A percentile compares a stretch with the other conserved stretches of the same genome.
Conservation (phyloP, 2,797 vertebrate genomes). For the Hypotaenidia okinawae region DNA sequence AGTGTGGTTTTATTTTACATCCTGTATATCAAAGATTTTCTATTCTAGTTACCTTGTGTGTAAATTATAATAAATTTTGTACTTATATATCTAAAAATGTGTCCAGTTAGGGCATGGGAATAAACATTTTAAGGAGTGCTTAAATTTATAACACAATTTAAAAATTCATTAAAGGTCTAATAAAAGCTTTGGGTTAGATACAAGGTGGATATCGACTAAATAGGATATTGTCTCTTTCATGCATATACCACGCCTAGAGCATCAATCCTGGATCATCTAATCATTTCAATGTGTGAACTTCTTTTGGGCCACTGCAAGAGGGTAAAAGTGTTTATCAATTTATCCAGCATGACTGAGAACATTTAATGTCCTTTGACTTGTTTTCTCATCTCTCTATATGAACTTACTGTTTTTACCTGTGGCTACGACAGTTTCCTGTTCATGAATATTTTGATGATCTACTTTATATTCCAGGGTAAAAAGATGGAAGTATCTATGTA, state of each 20-base stretch:
- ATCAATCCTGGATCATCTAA: not conserved
- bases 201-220: not conserved
- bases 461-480: not conserved
- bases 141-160: not conserved
- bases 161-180: not conserved
- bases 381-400: not conserved
- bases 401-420: not conserved
- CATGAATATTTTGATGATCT: not conserved
- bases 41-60: not conserved
- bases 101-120: not conserved
- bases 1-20: not conserved
- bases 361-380: not conserved
- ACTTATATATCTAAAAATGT: not conserved
- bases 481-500: accelerated
- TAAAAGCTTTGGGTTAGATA: not conserved
- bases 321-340: not conserved
- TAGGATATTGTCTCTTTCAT: not conserved
- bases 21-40: not conserved
- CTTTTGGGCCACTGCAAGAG: not conserved
- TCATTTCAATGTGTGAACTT: not conserved
- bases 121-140: not conserved
- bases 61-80: not conserved
- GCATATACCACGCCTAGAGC: not conserved
- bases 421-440: not conserved
- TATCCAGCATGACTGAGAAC: not conserved